Percentiles rank a stretch among this genome's conserved stretches.
Evolutionary conservation across 2,888 invertebrate genomes (phyloP).

Genomic region (Papilio demoleus): DNA sequence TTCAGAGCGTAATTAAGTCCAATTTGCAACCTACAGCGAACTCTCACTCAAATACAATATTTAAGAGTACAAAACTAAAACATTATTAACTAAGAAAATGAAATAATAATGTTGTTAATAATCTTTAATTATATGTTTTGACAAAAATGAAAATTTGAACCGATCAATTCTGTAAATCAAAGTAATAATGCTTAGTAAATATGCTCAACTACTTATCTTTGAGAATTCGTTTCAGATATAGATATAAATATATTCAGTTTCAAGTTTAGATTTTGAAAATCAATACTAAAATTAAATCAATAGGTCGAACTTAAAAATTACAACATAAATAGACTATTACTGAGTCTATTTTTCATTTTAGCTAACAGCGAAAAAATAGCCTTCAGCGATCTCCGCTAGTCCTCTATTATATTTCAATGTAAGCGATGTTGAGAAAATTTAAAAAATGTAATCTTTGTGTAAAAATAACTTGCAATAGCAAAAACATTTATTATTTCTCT

Average conservation of each 20-base stretch:
- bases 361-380: neutral
- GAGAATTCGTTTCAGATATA: too few species aligned
- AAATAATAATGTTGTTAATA: neutral
- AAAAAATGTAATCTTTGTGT: neutral
- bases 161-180: too few species aligned
- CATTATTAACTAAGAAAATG: neutral
- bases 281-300: too few species aligned
- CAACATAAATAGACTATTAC: neutral
- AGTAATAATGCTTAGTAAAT: too few species aligned
- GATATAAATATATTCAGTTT: too few species aligned
- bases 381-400: slow-evolving; percentile 1
- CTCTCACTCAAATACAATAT: slow-evolving; percentile 7
- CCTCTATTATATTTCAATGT: slow-evolving; percentile 14
- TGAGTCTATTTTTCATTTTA: slow-evolving; percentile 1
- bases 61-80: slow-evolving; percentile 6
- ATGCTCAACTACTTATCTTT: too few species aligned
- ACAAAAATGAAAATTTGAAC: too few species aligned
- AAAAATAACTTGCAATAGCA: too few species aligned
- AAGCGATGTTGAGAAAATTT: slow-evolving; percentile 1
- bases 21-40: slow-evolving; percentile 11
- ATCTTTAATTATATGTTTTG: too few species aligned
- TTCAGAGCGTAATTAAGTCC: slow-evolving; percentile 22
- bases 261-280: too few species aligned
- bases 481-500: neutral
- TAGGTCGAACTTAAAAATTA: too few species aligned